Conservation (phyloP, 2,888 invertebrate species). For the Phengaris alcon region DNA sequence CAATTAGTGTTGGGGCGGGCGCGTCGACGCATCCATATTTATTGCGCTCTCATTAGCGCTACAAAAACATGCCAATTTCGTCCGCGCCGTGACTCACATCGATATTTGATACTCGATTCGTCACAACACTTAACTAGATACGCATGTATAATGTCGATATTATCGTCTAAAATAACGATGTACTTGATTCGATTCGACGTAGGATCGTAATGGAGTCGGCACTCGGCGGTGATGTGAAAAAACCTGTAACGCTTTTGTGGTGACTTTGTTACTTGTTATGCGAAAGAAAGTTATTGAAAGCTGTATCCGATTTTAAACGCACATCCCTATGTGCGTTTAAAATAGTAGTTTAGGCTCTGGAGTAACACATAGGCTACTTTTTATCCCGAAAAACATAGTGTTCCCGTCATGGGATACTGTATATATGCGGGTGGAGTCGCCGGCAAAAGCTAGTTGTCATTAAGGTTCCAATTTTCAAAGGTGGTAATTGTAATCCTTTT, state of each 20-base stretch:
- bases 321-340: no score
- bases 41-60: constrained; percentile 59
- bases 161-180: constrained; percentile 34
- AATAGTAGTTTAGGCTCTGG: no score
- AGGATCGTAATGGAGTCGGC: constrained; percentile 22
- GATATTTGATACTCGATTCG: constrained; percentile 41
- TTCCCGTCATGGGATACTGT: no score
- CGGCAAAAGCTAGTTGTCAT: no score
- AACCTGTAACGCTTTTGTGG: constrained; percentile 34
- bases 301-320: no score
- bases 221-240: constrained; percentile 30
- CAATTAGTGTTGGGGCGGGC: constrained; percentile 53
- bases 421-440: no score
- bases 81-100: constrained; percentile 50
- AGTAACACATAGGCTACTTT: no score
- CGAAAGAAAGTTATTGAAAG: constrained; percentile 9
- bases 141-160: constrained; percentile 36
- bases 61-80: constrained; percentile 53
- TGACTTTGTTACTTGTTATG: not conserved
- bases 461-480: no score
- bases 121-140: constrained; percentile 42
- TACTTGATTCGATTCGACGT: constrained; percentile 30
- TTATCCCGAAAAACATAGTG: no score
- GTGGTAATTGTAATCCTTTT: no score
- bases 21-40: constrained; percentile 58